A percentile compares a stretch with the other conserved stretches of the same genome.
Conservation (phyloP, 2,113 vertebrate species). For the Regulus satrapa region DNA sequence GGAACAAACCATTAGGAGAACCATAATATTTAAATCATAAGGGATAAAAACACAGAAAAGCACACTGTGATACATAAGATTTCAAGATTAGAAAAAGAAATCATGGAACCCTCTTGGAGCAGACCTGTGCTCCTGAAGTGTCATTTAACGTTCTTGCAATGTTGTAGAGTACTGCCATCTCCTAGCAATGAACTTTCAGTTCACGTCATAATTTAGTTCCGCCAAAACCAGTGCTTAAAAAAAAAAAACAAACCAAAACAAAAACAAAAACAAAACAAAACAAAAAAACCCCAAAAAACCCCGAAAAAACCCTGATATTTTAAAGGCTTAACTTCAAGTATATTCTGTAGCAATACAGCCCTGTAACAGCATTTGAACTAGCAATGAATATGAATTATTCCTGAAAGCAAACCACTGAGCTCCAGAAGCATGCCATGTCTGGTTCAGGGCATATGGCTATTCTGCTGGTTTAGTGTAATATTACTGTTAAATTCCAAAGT, state of each 20-base stretch:
- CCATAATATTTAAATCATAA: too few relatives aligned
- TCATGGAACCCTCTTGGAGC: not conserved
- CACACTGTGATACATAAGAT: too few relatives aligned
- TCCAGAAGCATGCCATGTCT: not conserved
- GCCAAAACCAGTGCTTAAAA: not conserved
- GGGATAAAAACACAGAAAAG: too few relatives aligned
- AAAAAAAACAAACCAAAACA: too few relatives aligned
- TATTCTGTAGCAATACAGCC: not conserved
- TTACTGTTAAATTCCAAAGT: not conserved
- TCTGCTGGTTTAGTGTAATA: not conserved
- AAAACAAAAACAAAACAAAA: too few relatives aligned
- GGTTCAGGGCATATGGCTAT: not conserved
- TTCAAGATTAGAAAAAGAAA: not conserved
- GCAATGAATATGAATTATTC: not conserved
- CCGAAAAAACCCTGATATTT: too few relatives aligned
- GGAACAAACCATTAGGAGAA: too few relatives aligned
- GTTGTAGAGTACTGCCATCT: not conserved
- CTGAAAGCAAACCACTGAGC: not conserved
- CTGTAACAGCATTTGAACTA: not conserved
- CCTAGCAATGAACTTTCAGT: not conserved
- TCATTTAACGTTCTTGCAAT: not conserved
- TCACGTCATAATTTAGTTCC: not conserved
- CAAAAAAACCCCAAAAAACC: too few relatives aligned
- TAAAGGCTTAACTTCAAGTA: not conserved
- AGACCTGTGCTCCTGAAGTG: not conserved